A percentile compares a stretch with the other conserved stretches of the same genome.
Conservation (phyloP, 2,113 vertebrate species). For the Mastomys natalensis region DNA sequence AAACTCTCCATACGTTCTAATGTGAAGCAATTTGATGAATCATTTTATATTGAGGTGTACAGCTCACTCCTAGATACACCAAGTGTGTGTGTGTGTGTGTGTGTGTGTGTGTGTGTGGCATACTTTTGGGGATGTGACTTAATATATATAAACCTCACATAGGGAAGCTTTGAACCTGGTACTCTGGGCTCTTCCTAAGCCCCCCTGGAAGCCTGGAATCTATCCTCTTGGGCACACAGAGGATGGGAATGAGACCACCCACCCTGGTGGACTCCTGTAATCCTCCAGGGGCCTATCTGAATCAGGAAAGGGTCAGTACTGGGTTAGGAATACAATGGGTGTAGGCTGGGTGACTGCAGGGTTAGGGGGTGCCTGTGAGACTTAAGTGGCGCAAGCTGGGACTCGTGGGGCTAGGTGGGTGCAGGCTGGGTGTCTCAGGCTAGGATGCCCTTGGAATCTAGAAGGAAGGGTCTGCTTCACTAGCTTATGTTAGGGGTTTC, state of each 20-base stretch:
- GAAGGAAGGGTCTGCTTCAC: background rate
- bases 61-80: background rate
- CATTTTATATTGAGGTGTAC: background rate
- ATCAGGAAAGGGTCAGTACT: background rate
- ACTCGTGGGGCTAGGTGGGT: background rate
- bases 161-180: background rate
- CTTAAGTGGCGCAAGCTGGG: background rate
- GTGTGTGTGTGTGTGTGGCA: too few relatives aligned
- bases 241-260: background rate
- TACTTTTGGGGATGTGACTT: background rate
- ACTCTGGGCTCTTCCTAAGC: background rate
- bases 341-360: background rate
- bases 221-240: background rate
- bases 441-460: background rate
- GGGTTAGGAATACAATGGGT: background rate
- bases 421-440: background rate
- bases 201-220: background rate
- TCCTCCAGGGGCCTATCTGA: background rate
- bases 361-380: background rate
- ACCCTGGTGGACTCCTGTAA: background rate
- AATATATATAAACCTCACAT: background rate
- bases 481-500: background rate
- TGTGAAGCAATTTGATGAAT: background rate
- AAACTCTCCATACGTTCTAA: background rate
- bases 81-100: too few relatives aligned